A percentile compares a stretch with the other conserved stretches of the same genome.
Evolutionary conservation across 2,797 vertebrate genomes (phyloP).

Genomic region (Potorous gilbertii): DNA sequence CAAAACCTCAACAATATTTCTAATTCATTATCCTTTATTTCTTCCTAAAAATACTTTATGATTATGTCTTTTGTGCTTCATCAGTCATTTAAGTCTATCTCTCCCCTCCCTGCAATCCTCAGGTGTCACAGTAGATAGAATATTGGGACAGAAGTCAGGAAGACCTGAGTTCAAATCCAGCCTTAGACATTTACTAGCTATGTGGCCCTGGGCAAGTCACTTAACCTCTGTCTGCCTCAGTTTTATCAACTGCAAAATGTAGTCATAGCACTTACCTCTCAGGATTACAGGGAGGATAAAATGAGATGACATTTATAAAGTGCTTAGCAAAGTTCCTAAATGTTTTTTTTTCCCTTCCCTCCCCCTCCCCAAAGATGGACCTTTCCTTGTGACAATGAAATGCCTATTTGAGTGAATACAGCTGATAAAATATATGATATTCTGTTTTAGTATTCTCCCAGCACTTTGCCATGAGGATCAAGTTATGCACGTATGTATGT

Average conservation of each 20-base stretch:
- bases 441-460: background rate
- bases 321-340: background rate
- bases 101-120: no score
- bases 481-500: background rate
- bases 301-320: background rate
- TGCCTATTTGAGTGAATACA: background rate
- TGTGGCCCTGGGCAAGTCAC: background rate
- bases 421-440: background rate
- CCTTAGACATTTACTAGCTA: background rate
- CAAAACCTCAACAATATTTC: background rate
- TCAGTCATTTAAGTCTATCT: background rate
- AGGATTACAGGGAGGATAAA: background rate
- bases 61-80: background rate
- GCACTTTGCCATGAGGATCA: background rate
- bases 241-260: background rate
- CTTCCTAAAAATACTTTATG: background rate
- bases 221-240: background rate
- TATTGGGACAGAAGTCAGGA: background rate
- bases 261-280: background rate
- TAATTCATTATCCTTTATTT: background rate
- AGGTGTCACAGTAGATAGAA: background rate
- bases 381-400: background rate
- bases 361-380: background rate
- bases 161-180: background rate
- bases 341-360: background rate